A percentile compares a stretch with the other conserved stretches of the same genome.
These are phyloP conservation scores for Geococcyx californianus DNA, from an alignment of 2,113 vertebrate genomes.

Conservation along the genomic window DNA sequence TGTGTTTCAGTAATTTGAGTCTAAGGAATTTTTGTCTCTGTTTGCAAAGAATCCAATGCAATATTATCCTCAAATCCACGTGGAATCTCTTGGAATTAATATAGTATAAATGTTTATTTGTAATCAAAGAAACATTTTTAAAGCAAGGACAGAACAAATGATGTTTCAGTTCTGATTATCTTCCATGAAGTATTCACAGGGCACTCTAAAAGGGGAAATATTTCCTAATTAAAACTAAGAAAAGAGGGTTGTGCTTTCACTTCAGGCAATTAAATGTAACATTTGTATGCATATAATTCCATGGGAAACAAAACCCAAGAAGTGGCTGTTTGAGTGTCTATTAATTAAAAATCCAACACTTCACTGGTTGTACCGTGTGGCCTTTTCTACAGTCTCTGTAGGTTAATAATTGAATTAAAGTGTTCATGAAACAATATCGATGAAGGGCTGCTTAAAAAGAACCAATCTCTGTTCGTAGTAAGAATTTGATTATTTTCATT, in stretches of 20 bases:
- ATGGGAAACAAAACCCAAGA: constrained; percentile 36
- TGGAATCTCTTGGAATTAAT: not conserved
- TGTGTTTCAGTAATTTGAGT: not conserved
- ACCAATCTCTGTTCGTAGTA: not conserved
- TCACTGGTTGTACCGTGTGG: not conserved
- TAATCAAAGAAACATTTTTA: not conserved
- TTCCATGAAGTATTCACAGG: not conserved
- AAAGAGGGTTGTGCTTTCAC: not conserved
- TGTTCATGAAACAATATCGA: not conserved
- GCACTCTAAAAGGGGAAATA: constrained; percentile 36
- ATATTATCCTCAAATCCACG: not conserved
- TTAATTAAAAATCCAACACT: constrained; percentile 34
- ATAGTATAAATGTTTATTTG: not conserved
- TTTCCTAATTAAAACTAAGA: constrained; percentile 50
- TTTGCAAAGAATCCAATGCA: not conserved
- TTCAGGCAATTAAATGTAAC: constrained; percentile 46
- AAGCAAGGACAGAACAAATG: constrained; percentile 2
- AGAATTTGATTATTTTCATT: not conserved
- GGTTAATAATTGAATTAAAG: constrained; percentile 45
- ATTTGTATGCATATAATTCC: constrained; percentile 34
- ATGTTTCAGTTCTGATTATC: constrained; percentile 30
- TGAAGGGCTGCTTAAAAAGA: not conserved
- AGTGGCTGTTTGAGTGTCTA: not conserved
- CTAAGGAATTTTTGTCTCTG: not conserved
- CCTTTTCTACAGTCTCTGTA: constrained; percentile 2